Evolutionary conservation across 2,113 vertebrate genomes (phyloP).

Genomic region (mouse (Mus musculus)): DNA sequence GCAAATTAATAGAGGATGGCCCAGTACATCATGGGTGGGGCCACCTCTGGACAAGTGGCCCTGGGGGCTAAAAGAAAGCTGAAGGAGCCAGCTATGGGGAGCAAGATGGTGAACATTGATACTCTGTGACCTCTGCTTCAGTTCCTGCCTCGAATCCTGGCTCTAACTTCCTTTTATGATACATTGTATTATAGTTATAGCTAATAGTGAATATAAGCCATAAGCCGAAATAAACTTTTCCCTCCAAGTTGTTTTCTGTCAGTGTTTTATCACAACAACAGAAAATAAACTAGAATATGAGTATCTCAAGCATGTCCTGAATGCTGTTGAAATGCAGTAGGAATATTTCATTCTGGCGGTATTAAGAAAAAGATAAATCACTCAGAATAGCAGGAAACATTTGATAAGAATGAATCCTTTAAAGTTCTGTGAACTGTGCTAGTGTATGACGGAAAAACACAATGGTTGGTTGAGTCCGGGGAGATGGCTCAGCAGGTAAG

Average conservation of each 20-base stretch:
- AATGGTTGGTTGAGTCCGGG: background rate
- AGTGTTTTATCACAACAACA: background rate
- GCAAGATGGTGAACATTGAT: background rate
- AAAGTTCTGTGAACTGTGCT: too few species aligned
- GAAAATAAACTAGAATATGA: background rate
- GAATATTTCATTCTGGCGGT: background rate
- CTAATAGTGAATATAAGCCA: background rate
- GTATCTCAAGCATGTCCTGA: background rate
- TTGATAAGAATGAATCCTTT: background rate
- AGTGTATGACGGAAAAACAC: background rate
- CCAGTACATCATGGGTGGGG: background rate
- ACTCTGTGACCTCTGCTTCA: background rate
- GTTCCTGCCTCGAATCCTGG: background rate
- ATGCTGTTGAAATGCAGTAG: too few species aligned
- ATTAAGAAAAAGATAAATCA: background rate
- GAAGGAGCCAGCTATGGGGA: background rate
- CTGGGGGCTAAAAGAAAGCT: background rate
- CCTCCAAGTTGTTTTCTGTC: background rate
- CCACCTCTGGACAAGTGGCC: background rate
- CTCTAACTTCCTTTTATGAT: background rate
- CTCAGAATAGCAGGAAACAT: background rate
- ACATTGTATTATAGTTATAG: background rate
- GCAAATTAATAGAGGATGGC: background rate
- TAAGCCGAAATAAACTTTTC: background rate
- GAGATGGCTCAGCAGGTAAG: background rate